Conservation (phyloP, 2,797 vertebrate genomes). For the Micrastur ruficollis region DNA sequence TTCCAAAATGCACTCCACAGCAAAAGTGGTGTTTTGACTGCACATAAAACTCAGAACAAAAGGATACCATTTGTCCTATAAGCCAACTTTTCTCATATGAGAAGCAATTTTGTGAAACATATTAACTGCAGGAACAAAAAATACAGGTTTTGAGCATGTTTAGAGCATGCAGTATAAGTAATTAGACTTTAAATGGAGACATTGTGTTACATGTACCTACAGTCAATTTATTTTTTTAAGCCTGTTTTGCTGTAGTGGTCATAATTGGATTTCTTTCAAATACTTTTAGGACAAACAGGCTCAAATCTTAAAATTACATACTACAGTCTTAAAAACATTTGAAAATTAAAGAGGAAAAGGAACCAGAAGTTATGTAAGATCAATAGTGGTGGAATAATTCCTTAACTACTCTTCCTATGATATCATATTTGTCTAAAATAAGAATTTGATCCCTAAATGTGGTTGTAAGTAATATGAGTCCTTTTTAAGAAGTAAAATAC, state of each 20-base stretch:
- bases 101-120: neutral
- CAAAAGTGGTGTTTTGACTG: neutral
- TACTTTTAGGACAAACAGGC: neutral
- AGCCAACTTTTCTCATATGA: neutral
- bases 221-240: neutral
- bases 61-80: neutral
- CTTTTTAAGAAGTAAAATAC: conserved; percentile 10
- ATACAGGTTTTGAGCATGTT: neutral
- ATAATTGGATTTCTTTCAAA: conserved; percentile 22
- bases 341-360: neutral
- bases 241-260: neutral
- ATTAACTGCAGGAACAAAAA: neutral
- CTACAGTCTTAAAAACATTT: neutral
- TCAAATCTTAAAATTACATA: conserved; percentile 10
- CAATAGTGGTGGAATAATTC: neutral
- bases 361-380: neutral
- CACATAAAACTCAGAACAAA: neutral
- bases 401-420: neutral
- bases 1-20: neutral
- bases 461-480: neutral
- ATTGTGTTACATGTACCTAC: neutral
- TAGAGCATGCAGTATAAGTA: neutral
- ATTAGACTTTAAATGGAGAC: neutral
- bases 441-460: conserved; percentile 12
- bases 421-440: neutral